A percentile compares a stretch with the other conserved stretches of the same genome.
Conservation (phyloP, 2,113 vertebrate genomes). For the Rhabdomys dilectus region DNA sequence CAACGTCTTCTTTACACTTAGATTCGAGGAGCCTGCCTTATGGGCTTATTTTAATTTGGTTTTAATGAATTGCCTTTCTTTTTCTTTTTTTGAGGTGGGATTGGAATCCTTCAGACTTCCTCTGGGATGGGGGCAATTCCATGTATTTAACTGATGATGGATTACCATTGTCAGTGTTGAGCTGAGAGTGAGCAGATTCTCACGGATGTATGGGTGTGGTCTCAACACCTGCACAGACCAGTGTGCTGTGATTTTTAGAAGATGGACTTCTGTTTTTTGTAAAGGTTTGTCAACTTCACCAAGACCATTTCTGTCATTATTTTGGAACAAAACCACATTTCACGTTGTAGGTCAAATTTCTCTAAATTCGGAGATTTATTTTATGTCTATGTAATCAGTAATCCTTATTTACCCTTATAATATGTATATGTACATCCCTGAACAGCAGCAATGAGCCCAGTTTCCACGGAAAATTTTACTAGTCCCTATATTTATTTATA, state of each 20-base stretch:
- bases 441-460: neutral
- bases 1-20: slow-evolving; percentile 37
- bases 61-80: slow-evolving; percentile 50
- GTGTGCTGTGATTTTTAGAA: neutral
- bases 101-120: neutral
- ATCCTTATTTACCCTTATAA: neutral
- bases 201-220: neutral
- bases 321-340: neutral
- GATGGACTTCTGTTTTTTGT: neutral
- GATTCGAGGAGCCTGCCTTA: slow-evolving; percentile 28
- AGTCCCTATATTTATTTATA: neutral
- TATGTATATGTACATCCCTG: neutral
- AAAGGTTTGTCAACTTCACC: neutral
- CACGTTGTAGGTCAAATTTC: neutral
- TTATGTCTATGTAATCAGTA: neutral
- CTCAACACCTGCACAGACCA: neutral
- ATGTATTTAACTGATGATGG: neutral
- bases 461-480: neutral
- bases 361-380: neutral
- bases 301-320: neutral
- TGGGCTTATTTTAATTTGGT: slow-evolving; percentile 48
- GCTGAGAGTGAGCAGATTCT: neutral
- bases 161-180: neutral
- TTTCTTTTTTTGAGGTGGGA: neutral
- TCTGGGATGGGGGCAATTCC: neutral